These are phyloP conservation scores for Lucinisca nassula DNA, from an alignment of 2,888 invertebrate species.

Conservation along the genomic window DNA sequence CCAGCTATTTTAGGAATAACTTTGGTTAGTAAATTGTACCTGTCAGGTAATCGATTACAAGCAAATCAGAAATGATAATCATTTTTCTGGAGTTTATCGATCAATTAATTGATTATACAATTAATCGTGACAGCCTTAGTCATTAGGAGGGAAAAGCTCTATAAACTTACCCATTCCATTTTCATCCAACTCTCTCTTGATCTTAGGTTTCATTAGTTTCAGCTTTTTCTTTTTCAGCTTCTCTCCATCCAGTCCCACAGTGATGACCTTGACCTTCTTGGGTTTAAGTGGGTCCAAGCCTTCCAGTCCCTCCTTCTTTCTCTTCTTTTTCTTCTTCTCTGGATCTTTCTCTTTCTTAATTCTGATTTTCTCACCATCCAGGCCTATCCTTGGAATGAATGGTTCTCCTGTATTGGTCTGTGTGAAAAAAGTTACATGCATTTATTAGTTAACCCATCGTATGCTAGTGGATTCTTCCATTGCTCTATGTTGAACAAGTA, in stretches of 20 bases:
- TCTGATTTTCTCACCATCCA: conserved; percentile 75
- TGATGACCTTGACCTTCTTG: conserved; percentile 74
- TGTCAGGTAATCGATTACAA: no score
- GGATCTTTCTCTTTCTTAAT: conserved; percentile 79
- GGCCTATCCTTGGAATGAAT: conserved; percentile 57
- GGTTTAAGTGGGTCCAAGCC: conserved; percentile 59
- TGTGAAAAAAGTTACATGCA: no score
- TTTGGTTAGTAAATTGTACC: no score
- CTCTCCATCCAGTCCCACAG: conserved; percentile 73
- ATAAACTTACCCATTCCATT: conserved; percentile 72
- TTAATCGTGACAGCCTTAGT: no score
- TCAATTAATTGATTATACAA: no score
- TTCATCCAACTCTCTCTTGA: conserved; percentile 77
- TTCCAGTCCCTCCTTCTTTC: conserved; percentile 70
- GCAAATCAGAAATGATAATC: no score
- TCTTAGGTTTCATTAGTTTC: conserved; percentile 73
- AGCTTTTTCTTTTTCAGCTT: conserved; percentile 78
- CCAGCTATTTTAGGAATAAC: no score
- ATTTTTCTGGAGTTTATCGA: no score
- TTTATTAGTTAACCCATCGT: no score
- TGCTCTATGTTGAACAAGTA: no score
- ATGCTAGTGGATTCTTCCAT: no score
- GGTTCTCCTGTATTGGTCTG: conserved; percentile 44
- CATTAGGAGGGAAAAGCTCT: not conserved
- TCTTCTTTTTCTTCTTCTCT: conserved; percentile 77